Conservation (phyloP, 2,888 invertebrate species). For the Augochlorella aurata region DNA sequence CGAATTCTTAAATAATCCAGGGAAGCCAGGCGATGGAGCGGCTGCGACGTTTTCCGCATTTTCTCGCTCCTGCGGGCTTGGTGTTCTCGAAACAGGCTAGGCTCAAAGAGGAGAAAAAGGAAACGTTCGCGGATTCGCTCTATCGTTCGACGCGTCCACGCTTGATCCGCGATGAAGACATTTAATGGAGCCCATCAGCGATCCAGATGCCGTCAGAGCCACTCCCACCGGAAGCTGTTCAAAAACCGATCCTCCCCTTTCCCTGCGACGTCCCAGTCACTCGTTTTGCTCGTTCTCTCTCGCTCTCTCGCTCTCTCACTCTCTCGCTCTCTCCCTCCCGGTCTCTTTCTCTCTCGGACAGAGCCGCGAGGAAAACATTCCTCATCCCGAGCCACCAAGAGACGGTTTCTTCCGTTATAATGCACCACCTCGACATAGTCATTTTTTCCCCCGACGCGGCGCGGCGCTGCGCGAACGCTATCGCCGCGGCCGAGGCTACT, state of each 20-base stretch:
- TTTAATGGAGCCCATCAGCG: conserved; percentile 40
- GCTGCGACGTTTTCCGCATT: conserved; percentile 8
- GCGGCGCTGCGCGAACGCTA: not conserved
- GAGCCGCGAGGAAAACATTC: conserved; percentile 51
- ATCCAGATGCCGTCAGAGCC: conserved; percentile 46
- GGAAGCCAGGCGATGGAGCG: not conserved
- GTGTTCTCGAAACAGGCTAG: not conserved
- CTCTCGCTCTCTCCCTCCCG: not conserved
- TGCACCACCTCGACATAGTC: conserved; percentile 35
- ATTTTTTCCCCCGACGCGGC: conserved; percentile 18
- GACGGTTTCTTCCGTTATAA: conserved; percentile 52
- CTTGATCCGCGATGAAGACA: conserved; percentile 52
- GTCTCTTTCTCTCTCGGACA: not conserved
- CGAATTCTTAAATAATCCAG: not conserved
- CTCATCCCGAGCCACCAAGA: conserved; percentile 37
- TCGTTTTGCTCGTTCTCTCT: not conserved
- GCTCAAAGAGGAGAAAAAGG: not conserved
- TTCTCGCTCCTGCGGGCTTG: not conserved
- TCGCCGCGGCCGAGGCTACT: conserved; percentile 47
- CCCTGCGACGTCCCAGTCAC: too few relatives aligned
- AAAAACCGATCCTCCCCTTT: conserved; percentile 49
- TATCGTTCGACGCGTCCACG: conserved; percentile 11
- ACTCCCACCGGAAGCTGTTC: conserved; percentile 62
- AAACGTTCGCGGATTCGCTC: not conserved
- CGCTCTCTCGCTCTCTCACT: not conserved